phyloP scores from a whole-genome alignment of 2,888 invertebrate species.

The Melieria crassipennis region DNA sequence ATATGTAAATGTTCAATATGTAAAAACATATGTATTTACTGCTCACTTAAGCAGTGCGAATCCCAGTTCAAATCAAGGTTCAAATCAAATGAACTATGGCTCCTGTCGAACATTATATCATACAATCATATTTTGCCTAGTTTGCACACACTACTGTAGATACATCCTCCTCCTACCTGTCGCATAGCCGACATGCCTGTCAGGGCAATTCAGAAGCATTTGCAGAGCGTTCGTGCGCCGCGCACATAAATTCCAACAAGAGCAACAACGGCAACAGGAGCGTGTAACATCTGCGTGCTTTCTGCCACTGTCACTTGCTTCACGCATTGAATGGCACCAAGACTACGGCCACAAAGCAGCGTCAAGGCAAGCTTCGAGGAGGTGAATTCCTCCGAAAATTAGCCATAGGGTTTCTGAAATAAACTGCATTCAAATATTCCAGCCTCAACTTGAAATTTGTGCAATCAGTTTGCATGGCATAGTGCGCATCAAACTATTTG shows the following conservation, averaged over 20 bases:
- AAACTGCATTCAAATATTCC: too few species aligned
- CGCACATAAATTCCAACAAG: conserved; percentile 28
- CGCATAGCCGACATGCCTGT: conserved; percentile 44
- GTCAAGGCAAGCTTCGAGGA: too few species aligned
- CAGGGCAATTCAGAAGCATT: conserved; percentile 64
- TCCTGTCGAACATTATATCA: background rate
- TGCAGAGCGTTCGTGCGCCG: conserved; percentile 47
- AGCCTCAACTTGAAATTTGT: too few species aligned
- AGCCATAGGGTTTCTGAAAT: too few species aligned
- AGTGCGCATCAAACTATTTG: too few species aligned
- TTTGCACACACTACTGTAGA: conserved; percentile 5
- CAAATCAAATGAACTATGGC: background rate
- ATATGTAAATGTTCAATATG: background rate
- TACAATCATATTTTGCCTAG: too few species aligned
- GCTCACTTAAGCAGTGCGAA: too few species aligned
- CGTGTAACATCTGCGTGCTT: conserved; percentile 38
- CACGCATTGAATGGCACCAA: background rate
- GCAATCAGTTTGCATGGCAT: too few species aligned
- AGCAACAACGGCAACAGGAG: conserved; percentile 14
- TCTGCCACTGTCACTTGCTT: conserved; percentile 28
- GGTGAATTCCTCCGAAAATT: too few species aligned
- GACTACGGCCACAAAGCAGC: too few species aligned
- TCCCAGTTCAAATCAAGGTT: too few species aligned
- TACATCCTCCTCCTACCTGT: conserved; percentile 1
- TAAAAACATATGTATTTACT: too few species aligned